A percentile compares a stretch with the other conserved stretches of the same genome.
Conservation (phyloP, 2,888 invertebrate species). For the Tetragonisca angustula region DNA sequence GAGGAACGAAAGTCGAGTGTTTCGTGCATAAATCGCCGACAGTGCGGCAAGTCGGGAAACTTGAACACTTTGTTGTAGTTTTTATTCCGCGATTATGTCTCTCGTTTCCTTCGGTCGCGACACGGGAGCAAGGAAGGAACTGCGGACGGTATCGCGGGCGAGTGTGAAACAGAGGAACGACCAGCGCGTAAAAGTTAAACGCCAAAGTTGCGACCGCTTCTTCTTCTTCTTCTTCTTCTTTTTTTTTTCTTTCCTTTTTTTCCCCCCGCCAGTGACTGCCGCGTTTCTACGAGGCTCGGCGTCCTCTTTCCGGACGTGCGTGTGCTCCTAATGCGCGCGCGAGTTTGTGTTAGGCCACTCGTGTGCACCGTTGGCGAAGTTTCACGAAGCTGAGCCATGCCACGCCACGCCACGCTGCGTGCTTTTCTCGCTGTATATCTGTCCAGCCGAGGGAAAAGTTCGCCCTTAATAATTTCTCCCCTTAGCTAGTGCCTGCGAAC, state of each 20-base stretch:
- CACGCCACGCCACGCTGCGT: constrained; percentile 14
- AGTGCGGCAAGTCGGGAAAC: constrained; percentile 42
- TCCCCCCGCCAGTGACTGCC: constrained; percentile 15
- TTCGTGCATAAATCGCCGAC: constrained; percentile 58
- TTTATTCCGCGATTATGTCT: constrained; percentile 57
- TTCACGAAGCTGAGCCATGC: constrained; percentile 6
- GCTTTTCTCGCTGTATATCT: constrained; percentile 52
- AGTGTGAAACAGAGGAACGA: constrained; percentile 17
- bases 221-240: not conserved
- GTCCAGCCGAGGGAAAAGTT: constrained; percentile 60
- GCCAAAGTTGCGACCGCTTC: constrained; percentile 50
- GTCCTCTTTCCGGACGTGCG: constrained; percentile 55
- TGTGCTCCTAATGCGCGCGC: constrained; percentile 46
- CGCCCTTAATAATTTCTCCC: constrained; percentile 64
- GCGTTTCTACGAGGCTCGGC: constrained; percentile 57
- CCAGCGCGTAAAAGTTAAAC: constrained; percentile 66
- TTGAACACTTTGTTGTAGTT: constrained; percentile 56
- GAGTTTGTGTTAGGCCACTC: constrained; percentile 36
- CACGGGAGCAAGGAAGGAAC: constrained; percentile 40
- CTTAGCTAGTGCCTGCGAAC: not conserved
- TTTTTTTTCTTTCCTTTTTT: not conserved
- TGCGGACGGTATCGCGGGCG: not conserved
- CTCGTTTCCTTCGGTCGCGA: constrained; percentile 45
- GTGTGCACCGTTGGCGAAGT: constrained; percentile 24
- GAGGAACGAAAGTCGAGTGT: constrained; percentile 34